Evolutionary conservation across 2,888 invertebrate species (phyloP).

Genomic region (Trichogramma dendrolimi): DNA sequence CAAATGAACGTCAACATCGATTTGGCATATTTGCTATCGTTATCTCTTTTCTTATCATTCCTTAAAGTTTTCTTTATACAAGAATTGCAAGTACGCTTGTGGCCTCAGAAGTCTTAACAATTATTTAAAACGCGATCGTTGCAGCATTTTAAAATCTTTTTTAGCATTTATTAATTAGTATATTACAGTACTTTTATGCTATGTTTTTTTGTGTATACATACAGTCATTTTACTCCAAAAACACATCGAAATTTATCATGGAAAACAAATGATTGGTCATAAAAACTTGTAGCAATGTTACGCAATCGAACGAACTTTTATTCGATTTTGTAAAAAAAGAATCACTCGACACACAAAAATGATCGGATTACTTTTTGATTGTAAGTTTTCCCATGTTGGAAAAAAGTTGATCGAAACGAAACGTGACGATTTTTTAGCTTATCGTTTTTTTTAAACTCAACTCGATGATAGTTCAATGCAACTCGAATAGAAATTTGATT

Average conservation of each 20-base stretch:
- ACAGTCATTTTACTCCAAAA: too few species aligned
- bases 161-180: conserved; percentile 5
- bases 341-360: too few species aligned
- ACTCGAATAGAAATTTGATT: conserved; percentile 2
- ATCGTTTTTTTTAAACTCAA: too few species aligned
- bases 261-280: too few species aligned
- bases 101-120: conserved; percentile 16
- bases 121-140: conserved; percentile 13
- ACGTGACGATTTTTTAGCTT: too few species aligned
- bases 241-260: too few species aligned
- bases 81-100: conserved; percentile 9
- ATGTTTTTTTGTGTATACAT: background rate
- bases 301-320: too few species aligned
- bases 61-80: conserved; percentile 9
- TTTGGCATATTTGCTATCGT: conserved; percentile 9
- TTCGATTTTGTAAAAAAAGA: too few species aligned
- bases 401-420: too few species aligned
- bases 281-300: too few species aligned
- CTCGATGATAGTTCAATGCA: background rate
- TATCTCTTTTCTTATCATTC: background rate
- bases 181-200: conserved; percentile 8
- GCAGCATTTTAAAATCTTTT: conserved; percentile 12
- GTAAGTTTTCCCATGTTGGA: too few species aligned
- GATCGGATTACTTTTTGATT: too few species aligned
- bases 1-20: conserved; percentile 18